These are phyloP conservation scores for Drosophila melanica DNA, from an alignment of 1,140 invertebrate genomes.

Conservation along the genomic window DNA sequence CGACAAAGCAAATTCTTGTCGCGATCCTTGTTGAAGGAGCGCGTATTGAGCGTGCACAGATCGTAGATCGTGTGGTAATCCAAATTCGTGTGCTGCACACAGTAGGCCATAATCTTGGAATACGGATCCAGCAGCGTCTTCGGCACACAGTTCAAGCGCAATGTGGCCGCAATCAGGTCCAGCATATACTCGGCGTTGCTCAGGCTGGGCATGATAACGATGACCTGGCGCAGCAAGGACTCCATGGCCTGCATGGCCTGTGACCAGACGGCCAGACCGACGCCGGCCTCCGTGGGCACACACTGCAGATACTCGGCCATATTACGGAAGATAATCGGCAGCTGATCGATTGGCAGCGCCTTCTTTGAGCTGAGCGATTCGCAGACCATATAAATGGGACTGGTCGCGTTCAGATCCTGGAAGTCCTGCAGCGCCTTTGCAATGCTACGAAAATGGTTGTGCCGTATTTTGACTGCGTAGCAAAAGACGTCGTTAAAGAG, in stretches of 20 bases:
- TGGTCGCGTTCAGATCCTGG: constrained; percentile 97
- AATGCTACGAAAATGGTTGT: constrained; percentile 95
- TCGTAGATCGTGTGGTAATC: constrained; percentile 94
- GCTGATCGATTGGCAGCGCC: constrained; percentile 90
- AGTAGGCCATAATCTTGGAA: constrained; percentile 95
- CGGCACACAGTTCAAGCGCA: constrained; percentile 92
- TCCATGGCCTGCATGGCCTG: constrained; percentile 93
- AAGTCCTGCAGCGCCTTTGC: constrained; percentile 97
- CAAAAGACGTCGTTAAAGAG: not conserved
- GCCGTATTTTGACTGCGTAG: constrained; percentile 71
- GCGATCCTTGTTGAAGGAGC: constrained; percentile 94
- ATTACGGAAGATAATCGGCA: constrained; percentile 92
- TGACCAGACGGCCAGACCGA: constrained; percentile 90
- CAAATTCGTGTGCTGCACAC: constrained; percentile 94
- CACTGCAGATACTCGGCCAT: constrained; percentile 97
- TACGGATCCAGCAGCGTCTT: constrained; percentile 94
- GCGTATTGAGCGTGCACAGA: constrained; percentile 94
- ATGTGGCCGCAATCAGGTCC: constrained; percentile 92
- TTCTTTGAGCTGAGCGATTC: constrained; percentile 96
- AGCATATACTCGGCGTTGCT: constrained; percentile 91
- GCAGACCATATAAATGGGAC: constrained; percentile 95
- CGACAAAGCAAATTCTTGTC: constrained; percentile 96
- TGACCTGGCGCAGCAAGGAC: constrained; percentile 91
- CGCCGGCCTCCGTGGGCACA: constrained; percentile 92
- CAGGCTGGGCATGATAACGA: constrained; percentile 89